Percentiles rank a stretch among this genome's conserved stretches.
Evolutionary conservation across 2,113 vertebrate genomes (phyloP).

Genomic region (Apus apus): DNA sequence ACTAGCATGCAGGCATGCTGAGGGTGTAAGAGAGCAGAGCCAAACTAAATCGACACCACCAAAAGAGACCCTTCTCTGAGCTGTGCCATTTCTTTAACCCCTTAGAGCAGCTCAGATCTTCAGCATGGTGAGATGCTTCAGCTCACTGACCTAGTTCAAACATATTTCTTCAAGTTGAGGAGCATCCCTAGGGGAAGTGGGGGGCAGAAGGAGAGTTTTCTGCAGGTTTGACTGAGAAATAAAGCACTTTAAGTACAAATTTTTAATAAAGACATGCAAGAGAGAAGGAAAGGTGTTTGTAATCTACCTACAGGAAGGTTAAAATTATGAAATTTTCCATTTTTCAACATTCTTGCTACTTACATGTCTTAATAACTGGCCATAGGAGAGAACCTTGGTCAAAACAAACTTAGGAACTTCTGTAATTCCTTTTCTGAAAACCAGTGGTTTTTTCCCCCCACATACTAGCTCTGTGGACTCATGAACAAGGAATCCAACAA

Average conservation of each 20-base stretch:
- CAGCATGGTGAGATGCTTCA: background rate
- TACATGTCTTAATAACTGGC: background rate
- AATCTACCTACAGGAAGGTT: background rate
- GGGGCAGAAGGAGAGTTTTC: background rate
- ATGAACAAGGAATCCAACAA: background rate
- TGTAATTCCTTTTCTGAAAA: background rate
- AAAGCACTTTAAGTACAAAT: too few relatives aligned
- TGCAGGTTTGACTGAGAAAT: background rate
- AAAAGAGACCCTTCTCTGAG: background rate
- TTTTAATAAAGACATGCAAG: background rate
- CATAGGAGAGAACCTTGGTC: background rate
- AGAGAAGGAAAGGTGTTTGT: background rate
- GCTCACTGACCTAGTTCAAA: background rate
- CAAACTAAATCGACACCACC: background rate
- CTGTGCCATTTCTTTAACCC: background rate
- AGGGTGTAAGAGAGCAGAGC: background rate
- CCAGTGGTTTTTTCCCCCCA: fast-evolving
- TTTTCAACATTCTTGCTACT: background rate
- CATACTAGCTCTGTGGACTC: background rate
- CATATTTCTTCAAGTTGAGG: background rate
- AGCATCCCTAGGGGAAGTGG: background rate
- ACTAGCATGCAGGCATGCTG: background rate
- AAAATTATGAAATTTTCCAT: background rate
- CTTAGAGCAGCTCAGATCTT: background rate
- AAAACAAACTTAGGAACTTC: background rate